phyloP scores from a whole-genome alignment of 2,888 invertebrate genomes.

The Ophioninae sp. region DNA sequence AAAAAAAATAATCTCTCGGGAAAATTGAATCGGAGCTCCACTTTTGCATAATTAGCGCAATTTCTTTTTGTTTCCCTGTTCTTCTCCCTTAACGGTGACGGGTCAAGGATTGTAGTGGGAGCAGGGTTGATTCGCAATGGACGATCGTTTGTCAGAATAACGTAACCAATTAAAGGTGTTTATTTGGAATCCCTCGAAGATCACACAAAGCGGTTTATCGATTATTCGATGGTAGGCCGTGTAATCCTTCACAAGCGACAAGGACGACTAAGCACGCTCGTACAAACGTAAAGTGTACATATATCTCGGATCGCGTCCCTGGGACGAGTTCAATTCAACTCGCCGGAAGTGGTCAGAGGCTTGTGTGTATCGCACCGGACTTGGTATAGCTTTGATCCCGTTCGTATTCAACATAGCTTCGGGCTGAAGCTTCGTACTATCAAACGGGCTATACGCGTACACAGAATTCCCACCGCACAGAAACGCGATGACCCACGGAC shows the following conservation, averaged over 20 bases:
- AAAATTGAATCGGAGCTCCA: too few relatives aligned
- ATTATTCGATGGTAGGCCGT: constrained; percentile 35
- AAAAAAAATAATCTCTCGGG: too few relatives aligned
- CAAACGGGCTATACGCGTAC: constrained; percentile 9
- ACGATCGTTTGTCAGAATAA: constrained; percentile 18
- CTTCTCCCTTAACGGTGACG: not conserved
- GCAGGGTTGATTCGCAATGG: not conserved
- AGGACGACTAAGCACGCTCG: constrained; percentile 23
- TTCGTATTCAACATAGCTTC: constrained; percentile 37
- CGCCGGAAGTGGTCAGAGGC: constrained; percentile 54
- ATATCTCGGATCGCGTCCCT: constrained; percentile 4
- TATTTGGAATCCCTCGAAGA: constrained; percentile 45
- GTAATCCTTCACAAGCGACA: constrained; percentile 49
- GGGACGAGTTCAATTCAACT: constrained; percentile 43
- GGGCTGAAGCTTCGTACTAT: constrained; percentile 31
- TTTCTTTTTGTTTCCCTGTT: not conserved
- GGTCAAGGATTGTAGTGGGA: not conserved
- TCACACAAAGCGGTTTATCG: constrained; percentile 32
- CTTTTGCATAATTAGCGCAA: too few relatives aligned
- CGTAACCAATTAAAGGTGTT: constrained; percentile 41
- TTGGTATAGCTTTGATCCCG: constrained; percentile 53
- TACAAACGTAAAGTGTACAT: constrained; percentile 25
- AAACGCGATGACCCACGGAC: not conserved
- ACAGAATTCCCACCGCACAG: constrained; percentile 15
- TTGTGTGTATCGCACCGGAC: constrained; percentile 30